Percentiles rank a stretch among this genome's conserved stretches.
Conservation (phyloP, 2,888 invertebrate genomes). For the Plebejus anna region DNA sequence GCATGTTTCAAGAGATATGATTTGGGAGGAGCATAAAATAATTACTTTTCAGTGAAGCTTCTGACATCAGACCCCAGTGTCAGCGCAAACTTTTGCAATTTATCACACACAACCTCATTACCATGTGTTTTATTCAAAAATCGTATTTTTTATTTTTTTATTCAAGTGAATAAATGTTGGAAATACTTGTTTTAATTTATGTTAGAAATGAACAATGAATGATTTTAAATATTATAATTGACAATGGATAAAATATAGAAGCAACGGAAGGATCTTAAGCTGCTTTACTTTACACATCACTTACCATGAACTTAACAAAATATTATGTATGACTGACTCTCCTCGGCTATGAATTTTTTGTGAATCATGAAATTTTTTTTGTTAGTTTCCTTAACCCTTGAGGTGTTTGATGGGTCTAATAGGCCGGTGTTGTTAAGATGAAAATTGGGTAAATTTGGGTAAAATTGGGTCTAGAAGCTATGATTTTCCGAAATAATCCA, state of each 20-base stretch:
- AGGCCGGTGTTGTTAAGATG: too few relatives aligned
- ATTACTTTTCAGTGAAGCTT: neutral
- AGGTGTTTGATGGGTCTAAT: neutral
- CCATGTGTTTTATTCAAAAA: slow-evolving; percentile 22
- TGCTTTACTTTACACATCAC: neutral
- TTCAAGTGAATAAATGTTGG: neutral
- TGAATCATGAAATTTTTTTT: neutral
- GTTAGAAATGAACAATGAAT: too few relatives aligned
- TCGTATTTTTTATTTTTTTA: slow-evolving; percentile 5
- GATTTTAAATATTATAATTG: too few relatives aligned
- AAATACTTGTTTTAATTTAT: too few relatives aligned
- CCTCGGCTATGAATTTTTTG: neutral
- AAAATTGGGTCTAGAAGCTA: too few relatives aligned
- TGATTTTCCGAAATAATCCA: neutral
- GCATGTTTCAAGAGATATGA: neutral
- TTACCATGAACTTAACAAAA: neutral
- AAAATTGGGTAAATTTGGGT: too few relatives aligned
- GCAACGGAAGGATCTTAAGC: too few relatives aligned
- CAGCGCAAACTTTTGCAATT: slow-evolving; percentile 26
- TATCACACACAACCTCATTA: slow-evolving; percentile 23
- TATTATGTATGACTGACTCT: too few relatives aligned
- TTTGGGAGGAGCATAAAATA: neutral
- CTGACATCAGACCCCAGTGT: neutral
- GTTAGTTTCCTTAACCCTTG: neutral
- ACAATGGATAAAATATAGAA: too few relatives aligned